Percentiles rank a stretch among this genome's conserved stretches.
phyloP scores from a whole-genome alignment of 2,888 invertebrate species.

The Andricus curvator region DNA sequence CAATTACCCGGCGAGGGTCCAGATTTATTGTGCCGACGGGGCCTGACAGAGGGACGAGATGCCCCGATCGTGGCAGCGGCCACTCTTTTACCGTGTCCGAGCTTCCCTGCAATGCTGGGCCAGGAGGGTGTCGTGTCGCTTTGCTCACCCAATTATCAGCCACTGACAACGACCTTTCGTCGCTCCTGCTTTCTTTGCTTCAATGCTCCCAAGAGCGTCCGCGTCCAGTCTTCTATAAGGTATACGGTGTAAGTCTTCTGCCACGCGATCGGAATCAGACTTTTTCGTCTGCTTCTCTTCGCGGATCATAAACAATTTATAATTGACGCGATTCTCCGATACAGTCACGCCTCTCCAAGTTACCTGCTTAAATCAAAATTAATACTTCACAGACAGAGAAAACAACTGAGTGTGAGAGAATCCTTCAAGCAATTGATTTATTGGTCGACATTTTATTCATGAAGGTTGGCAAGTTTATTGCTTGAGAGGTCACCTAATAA shows the following conservation, averaged over 20 bases:
- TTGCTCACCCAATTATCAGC: conserved; percentile 76
- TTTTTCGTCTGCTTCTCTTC: conserved; percentile 48
- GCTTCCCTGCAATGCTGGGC: conserved; percentile 56
- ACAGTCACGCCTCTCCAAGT: conserved; percentile 54
- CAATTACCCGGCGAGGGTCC: conserved; percentile 76
- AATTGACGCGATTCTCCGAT: conserved; percentile 73
- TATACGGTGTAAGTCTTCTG: conserved; percentile 42
- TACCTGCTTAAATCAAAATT: conserved; percentile 19
- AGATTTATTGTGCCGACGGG: conserved; percentile 76
- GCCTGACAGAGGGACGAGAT: conserved; percentile 71
- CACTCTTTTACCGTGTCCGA: conserved; percentile 67
- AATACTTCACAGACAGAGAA: conserved; percentile 20
- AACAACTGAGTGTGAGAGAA: conserved; percentile 7
- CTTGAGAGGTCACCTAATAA: background rate
- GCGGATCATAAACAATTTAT: conserved; percentile 74
- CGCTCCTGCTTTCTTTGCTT: conserved; percentile 49
- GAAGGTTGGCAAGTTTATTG: background rate
- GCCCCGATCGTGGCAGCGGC: conserved; percentile 72
- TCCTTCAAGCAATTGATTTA: conserved; percentile 1
- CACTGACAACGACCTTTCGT: conserved; percentile 68
- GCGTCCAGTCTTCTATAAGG: conserved; percentile 3
- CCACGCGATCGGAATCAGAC: conserved; percentile 54
- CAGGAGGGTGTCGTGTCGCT: conserved; percentile 70
- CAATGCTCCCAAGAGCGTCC: conserved; percentile 51
- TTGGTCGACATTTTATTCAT: conserved; percentile 1